Conservation (phyloP, 2,888 invertebrate genomes). For the Megamerina dolium region DNA sequence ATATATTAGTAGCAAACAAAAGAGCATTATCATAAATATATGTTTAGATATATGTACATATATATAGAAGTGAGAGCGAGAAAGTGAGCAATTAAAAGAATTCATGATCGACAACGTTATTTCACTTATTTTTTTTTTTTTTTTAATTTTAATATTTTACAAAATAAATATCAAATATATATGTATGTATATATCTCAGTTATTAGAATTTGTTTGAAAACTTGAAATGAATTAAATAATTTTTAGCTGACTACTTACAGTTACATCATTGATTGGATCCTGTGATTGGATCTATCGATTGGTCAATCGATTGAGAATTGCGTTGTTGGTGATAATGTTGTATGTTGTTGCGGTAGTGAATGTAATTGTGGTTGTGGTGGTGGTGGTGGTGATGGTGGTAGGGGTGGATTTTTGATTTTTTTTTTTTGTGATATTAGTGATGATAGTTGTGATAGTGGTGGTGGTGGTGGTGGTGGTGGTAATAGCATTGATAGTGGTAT, state of each 20-base stretch:
- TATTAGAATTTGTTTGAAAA: neutral
- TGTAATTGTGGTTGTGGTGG: conserved; percentile 11
- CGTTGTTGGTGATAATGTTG: conserved; percentile 9
- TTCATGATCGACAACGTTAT: too few species aligned
- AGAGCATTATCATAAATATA: too few species aligned
- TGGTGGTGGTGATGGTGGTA: conserved; percentile 6
- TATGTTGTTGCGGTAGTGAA: conserved; percentile 12
- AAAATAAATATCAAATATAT: too few species aligned
- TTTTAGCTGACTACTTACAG: conserved; percentile 31
- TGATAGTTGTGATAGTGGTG: conserved; percentile 6
- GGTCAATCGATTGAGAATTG: conserved; percentile 12
- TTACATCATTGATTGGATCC: conserved; percentile 30
- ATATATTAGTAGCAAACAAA: too few species aligned
- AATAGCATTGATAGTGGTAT: neutral
- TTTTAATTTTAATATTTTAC: too few species aligned
- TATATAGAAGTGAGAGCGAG: too few species aligned
- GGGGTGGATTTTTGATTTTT: too few species aligned
- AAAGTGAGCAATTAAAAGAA: too few species aligned
- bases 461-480: conserved; percentile 7
- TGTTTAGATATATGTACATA: too few species aligned
- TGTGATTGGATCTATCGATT: conserved; percentile 20
- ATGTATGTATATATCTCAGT: too few species aligned
- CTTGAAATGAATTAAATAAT: conserved; percentile 1
- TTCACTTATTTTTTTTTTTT: too few species aligned
- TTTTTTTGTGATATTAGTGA: conserved; percentile 6